Conservation (phyloP, 2,888 invertebrate species). For the Scrobipalpa atriplicella region DNA sequence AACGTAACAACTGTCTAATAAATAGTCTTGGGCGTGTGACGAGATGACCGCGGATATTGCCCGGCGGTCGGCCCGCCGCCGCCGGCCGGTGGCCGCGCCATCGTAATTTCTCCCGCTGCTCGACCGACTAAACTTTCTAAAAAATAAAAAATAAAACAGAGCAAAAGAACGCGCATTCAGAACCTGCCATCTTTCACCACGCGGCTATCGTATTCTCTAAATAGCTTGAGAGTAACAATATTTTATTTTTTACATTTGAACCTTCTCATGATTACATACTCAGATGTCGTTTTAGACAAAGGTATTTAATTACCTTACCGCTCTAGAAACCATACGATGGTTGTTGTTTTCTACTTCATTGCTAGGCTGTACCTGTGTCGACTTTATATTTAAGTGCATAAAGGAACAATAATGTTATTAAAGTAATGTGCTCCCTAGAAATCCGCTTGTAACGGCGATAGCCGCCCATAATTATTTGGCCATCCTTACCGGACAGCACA, state of each 20-base stretch:
- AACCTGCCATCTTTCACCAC: conserved; percentile 78
- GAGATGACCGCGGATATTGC: neutral
- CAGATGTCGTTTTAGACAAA: conserved; percentile 42
- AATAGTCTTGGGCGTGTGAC: conserved; percentile 51
- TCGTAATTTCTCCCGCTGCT: conserved; percentile 77
- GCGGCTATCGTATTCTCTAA: conserved; percentile 59
- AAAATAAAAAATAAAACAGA: conserved; percentile 73
- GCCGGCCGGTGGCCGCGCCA: conserved; percentile 36
- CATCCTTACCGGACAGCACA: conserved; percentile 54
- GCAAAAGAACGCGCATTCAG: conserved; percentile 76
- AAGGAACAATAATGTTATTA: conserved; percentile 29
- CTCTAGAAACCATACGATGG: conserved; percentile 24
- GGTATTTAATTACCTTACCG: conserved; percentile 32
- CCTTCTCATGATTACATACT: conserved; percentile 39
- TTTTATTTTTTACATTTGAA: conserved; percentile 43
- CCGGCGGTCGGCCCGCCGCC: neutral
- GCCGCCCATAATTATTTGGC: conserved; percentile 52
- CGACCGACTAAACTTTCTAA: conserved; percentile 80
- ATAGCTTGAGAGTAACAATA: conserved; percentile 35
- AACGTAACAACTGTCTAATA: conserved; percentile 60
- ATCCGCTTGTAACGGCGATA: conserved; percentile 49
- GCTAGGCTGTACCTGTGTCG: neutral
- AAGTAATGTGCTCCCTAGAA: conserved; percentile 45
- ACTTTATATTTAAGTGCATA: conserved; percentile 17
- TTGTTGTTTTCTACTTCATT: conserved; percentile 18